Conservation (phyloP, 64 coral and sea anemone species). For the Pocillopora damicornis region DNA sequence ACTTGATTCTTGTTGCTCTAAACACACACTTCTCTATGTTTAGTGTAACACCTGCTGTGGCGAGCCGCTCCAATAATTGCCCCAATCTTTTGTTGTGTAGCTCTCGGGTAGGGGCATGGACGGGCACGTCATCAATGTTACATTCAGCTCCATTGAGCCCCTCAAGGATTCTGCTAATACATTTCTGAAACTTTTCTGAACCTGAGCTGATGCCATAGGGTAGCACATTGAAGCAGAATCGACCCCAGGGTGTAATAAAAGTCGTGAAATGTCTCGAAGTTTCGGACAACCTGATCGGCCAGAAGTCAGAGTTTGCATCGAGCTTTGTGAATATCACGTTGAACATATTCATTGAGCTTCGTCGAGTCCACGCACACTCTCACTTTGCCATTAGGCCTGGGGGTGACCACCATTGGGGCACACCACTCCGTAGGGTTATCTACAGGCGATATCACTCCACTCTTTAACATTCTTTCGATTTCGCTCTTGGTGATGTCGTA, state of each 20-base stretch:
- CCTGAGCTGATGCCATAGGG: conserved; percentile 20
- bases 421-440: conserved; percentile 26
- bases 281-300: not conserved
- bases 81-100: conserved; percentile 15
- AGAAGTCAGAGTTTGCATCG: conserved; percentile 23
- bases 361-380: conserved; percentile 41
- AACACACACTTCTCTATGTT: conserved; percentile 35
- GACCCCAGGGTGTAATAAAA: conserved; percentile 42
- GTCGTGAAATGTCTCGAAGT: conserved; percentile 23
- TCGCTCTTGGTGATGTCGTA: not conserved
- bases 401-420: not conserved
- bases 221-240: conserved; percentile 12
- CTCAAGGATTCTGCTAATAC: conserved; percentile 26
- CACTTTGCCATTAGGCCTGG: conserved; percentile 16
- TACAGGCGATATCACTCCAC: not conserved
- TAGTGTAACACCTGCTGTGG: conserved; percentile 15
- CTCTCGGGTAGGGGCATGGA: conserved; percentile 17
- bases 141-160: conserved; percentile 37
- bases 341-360: conserved; percentile 29
- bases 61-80: conserved; percentile 6
- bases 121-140: conserved; percentile 25
- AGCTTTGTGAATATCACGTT: conserved; percentile 19
- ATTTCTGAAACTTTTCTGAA: conserved; percentile 36
- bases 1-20: conserved; percentile 3
- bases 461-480: conserved; percentile 6